Evolutionary conservation across 2,888 invertebrate species (phyloP), one percentile per base, ranked within the genome.

Genomic region (Galerucella calmariensis): DNA sequence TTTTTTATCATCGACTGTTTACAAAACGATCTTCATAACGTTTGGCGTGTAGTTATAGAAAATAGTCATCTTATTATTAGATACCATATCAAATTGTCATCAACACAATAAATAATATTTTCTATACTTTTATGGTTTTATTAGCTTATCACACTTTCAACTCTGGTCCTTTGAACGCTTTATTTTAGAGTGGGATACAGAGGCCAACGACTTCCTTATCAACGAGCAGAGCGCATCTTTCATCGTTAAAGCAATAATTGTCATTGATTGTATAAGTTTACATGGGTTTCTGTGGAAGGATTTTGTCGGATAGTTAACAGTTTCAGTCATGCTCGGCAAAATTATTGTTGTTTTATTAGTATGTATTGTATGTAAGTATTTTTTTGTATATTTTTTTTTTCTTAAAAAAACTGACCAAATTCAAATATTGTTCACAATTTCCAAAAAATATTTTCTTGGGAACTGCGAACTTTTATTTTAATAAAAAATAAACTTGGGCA

Each of bases 181-280:
- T 73, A 73, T 75, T 75, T 77, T 65, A 80, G 81, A 82, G 82
- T 81, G 82, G 83, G 82, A 82, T 79, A 79, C 78, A 79, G 79
- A 81, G 83, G 83, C 80, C 83, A 83, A 82, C 81, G 83, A 83
- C 82, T 78, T 78, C 78, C 75, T 82, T 83, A 83, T 83, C 83
- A 82, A 80, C 78, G 80, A 76, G 80, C 77, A 77, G 72, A 79
- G 76, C 79, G 77, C 79, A 79, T 81, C 79, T 79, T 80, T 78
- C 75, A 78, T 78, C 77, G 69, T 69, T 66, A 24, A 69, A 68
- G 58, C 70, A 79, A 79, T 79, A 76, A 74, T 66, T 77, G 75
- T 71, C 73, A 77, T 76, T 78, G 73, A 73, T 77, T 75, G 69
- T 66, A 72, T 61, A 78, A 67, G 75, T 61, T 78, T 73, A 72